phyloP scores from a whole-genome alignment of 2,797 vertebrate species.

The Stomatorhinus walkeri region DNA sequence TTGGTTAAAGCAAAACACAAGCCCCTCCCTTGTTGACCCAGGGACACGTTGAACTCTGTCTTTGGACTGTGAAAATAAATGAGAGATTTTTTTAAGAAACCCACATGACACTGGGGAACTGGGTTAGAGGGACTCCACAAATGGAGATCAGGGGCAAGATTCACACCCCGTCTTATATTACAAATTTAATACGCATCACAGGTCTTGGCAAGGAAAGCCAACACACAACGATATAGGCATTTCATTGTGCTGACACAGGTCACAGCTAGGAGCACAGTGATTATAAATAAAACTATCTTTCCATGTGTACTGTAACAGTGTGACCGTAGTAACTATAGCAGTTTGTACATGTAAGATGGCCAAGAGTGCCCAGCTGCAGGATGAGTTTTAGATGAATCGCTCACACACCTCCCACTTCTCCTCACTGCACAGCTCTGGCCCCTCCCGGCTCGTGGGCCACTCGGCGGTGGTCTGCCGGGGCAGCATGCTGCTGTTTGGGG shows the following conservation, averaged over 20 bases:
- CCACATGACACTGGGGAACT: neutral
- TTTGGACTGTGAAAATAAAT: neutral
- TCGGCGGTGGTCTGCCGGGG: constrained; percentile 64
- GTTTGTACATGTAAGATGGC: neutral
- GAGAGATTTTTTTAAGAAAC: neutral
- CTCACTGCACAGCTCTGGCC: constrained; percentile 61
- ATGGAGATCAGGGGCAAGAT: neutral
- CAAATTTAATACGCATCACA: neutral
- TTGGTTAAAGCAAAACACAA: neutral
- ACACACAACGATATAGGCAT: neutral
- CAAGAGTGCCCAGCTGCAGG: neutral
- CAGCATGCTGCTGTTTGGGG: constrained; percentile 74
- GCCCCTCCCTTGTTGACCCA: neutral
- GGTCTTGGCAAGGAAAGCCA: neutral
- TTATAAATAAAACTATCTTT: neutral
- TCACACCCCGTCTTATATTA: neutral
- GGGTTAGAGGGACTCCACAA: neutral
- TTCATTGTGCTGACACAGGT: neutral
- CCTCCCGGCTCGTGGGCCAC: constrained; percentile 70
- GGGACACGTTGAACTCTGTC: neutral
- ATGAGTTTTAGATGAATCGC: neutral
- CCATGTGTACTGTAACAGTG: neutral
- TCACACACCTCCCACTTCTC: neutral
- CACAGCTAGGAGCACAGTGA: neutral
- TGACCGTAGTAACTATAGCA: neutral